Base-by-base conservation (phyloP, 2,797 vertebrate species). In the Peromyscus eremicus region DNA sequence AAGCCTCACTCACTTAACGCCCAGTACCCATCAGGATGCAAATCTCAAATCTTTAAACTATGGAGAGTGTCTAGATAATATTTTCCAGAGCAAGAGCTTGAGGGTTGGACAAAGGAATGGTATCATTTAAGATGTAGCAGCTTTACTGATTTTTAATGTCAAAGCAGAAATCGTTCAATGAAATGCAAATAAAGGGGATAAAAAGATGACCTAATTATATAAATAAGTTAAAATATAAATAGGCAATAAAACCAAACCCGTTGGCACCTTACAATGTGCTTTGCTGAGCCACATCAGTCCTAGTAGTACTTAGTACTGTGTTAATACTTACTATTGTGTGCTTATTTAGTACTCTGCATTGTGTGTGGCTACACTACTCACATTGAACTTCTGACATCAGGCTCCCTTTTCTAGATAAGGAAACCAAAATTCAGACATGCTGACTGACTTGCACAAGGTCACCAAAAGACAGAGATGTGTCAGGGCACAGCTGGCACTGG, bases 111-210 rank as follows among this genome's bases (percentile, higher is more conserved):
- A 57, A 84, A 80, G 27, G 14, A 23, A 7, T 27, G 57, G 14
- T 1, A 0, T 27, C 43, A 25, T 16, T 64, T 17, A 70, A 66
- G 2, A 84, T 16, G 25, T 29, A 34, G 73, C 2, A n/a, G 25
- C 9, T 73, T 37, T 57, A 25, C 17, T 52, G 60, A 71, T 16
- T 71, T n/a, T 29, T 32, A 82, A 60, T 12, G 27, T 49, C 57
- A 66, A 91, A 60, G 86, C 62, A 92, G 89, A 60, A 87, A 40
- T 75, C 43, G 91, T 95, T 86, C 49, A 70, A 37, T n/a, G 62
- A 93, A 25, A 49, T 12, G 34, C 55, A 84, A 19, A 64, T 29
- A 25, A 46, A 93, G 79, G 60, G 81, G 49, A 82, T 12, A 7
- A 21, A 40, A 89, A 68, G 66, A 57, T 21, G 37, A 76, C 13